Evolutionary conservation across 2,888 invertebrate genomes (phyloP).

Genomic region (Drosophila neonasuta): DNA sequence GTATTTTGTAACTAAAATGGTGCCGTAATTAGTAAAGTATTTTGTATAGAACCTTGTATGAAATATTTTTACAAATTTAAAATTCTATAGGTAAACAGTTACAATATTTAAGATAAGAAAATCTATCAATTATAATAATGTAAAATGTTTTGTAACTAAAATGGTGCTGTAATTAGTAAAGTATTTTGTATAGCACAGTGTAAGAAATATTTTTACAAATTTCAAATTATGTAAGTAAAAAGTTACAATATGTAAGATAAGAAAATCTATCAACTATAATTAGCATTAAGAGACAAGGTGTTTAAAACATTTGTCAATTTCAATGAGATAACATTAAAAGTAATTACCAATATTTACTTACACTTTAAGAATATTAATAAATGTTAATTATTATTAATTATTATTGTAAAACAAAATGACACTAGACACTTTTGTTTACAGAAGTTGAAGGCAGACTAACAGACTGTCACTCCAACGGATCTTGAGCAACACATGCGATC

Average conservation of each 20-base stretch:
- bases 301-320: constrained; percentile 7
- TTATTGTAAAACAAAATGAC: background rate
- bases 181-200: too few relatives aligned
- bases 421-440: constrained; percentile 27
- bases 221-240: background rate
- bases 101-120: background rate
- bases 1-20: background rate
- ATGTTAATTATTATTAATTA: too few relatives aligned
- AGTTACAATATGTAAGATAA: background rate
- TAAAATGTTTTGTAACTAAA: background rate
- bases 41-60: background rate
- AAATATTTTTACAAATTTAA: background rate
- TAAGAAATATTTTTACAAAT: background rate
- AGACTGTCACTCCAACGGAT: constrained; percentile 16
- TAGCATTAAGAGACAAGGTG: background rate
- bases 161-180: background rate
- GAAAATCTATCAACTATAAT: background rate
- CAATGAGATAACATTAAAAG: background rate
- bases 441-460: constrained; percentile 31
- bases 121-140: too few relatives aligned
- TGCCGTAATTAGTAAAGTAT: background rate
- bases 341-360: constrained; percentile 26
- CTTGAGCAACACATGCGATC: constrained; percentile 11
- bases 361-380: background rate
- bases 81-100: background rate